Evolutionary conservation across 2,888 invertebrate species (phyloP), one percentile per base, ranked within the genome.

Genomic region (Tenthredo scrophulariae): DNA sequence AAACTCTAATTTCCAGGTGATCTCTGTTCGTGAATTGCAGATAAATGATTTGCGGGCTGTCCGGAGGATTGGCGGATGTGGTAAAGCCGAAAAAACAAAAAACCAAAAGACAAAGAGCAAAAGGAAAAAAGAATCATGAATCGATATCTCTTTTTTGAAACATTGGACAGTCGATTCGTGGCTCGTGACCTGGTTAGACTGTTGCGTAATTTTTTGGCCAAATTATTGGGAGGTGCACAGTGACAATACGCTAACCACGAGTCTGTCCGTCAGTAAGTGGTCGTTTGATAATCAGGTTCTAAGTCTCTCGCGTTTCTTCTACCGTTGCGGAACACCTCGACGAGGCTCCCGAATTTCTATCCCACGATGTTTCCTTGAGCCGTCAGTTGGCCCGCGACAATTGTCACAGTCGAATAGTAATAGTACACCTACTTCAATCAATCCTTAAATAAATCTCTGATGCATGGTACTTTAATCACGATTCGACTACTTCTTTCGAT

Each of bases 371-470:
- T 77, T 54, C 77, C 77, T 77, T 77, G 77, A 77, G 77, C 46
- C 77, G 77, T 77, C 77, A 77, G 77, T 77, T 54, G 54, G 77
- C 77, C 77, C 77, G 77, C 77, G 77, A 77, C 77, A 54, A 77
- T 54, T 77, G 77, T 77, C 77, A 50, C 77, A 77, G 54, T 77
- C 77, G 77, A 77, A 77, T 77, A 33, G 74, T 74, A 22, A 40
- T 43, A 77, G 18, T 74, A 74, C 43, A 74, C 43, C 43, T 43
- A 22, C n/a, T 72, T 43, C 72, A n/a, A 54, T 54, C 54, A 54
- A 54, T n/a, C n/a, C 54, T 54, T n/a, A 6, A n/a, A 54, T n/a
- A 54, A 54, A 54, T 54, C 54, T 54, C n/a, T n/a, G 18, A n/a
- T n/a, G n/a, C n/a, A n/a, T 18, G 4, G 15, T 18, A 6, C 54